phyloP scores from a whole-genome alignment of 2,113 vertebrate species.

The Mesembrinibis cayennensis region DNA sequence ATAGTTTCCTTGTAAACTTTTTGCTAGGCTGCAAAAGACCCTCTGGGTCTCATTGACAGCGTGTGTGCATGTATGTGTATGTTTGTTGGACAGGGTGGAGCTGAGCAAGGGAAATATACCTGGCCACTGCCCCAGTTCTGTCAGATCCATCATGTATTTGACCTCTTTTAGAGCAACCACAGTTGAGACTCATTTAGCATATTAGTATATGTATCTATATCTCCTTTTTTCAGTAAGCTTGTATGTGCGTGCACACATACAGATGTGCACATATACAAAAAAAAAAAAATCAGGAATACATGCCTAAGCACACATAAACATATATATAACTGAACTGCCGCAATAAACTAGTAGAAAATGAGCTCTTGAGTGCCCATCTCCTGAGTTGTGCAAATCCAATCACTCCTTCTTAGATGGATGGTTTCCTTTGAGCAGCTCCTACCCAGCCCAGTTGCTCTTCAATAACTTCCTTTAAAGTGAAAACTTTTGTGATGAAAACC shows the following conservation, averaged over 20 bases:
- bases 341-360: background rate
- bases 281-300: background rate
- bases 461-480: background rate
- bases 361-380: background rate
- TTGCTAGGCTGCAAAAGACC: background rate
- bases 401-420: background rate
- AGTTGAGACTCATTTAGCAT: background rate
- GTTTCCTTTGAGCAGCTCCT: background rate
- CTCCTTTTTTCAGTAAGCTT: background rate
- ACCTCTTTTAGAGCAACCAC: background rate
- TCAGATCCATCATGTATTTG: background rate
- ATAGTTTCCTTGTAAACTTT: background rate
- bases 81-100: background rate
- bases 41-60: background rate
- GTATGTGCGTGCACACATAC: rapidly evolving
- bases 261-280: background rate
- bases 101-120: background rate
- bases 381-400: background rate
- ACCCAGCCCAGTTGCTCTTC: background rate
- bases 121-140: background rate
- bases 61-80: rapidly evolving
- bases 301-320: background rate
- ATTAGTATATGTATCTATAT: background rate
- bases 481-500: slow-evolving; percentile 28
- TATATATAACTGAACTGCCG: background rate